phyloP scores from a whole-genome alignment of 2,113 vertebrate species.

The Campylomormyrus tamandua region DNA sequence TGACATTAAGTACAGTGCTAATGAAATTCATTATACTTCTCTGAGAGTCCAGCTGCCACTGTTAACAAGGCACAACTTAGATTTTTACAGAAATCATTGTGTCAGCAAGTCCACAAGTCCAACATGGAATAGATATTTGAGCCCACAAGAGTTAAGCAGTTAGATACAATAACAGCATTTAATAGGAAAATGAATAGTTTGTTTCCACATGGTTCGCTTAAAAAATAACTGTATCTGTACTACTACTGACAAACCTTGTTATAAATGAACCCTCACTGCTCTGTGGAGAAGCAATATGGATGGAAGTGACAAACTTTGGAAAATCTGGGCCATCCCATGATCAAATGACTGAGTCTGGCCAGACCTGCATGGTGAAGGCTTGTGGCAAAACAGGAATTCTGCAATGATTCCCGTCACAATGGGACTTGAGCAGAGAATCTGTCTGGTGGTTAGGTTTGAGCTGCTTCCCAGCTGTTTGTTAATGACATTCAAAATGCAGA shows the following conservation, averaged over 20 bases:
- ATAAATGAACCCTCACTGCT: neutral
- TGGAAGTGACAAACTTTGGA: neutral
- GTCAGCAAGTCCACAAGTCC: neutral
- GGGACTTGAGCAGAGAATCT: neutral
- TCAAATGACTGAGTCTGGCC: neutral
- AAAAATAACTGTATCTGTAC: neutral
- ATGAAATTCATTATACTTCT: neutral
- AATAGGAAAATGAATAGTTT: neutral
- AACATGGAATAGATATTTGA: neutral
- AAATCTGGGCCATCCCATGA: neutral
- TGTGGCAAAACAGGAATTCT: conserved; percentile 8
- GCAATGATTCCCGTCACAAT: neutral
- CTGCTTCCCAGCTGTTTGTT: conserved; percentile 15
- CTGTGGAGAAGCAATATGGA: neutral
- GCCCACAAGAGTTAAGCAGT: neutral
- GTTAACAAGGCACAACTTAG: neutral
- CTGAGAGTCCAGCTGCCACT: neutral
- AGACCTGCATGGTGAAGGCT: neutral
- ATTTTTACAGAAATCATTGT: neutral
- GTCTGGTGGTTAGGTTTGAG: neutral
- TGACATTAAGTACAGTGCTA: neutral
- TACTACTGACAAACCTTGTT: neutral
- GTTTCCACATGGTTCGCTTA: neutral
- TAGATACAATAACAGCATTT: neutral
- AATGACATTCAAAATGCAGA: conserved; percentile 5